These are phyloP conservation scores for Ichneumoninae sp. DNA, from an alignment of 2,888 invertebrate species.

Conservation along the genomic window DNA sequence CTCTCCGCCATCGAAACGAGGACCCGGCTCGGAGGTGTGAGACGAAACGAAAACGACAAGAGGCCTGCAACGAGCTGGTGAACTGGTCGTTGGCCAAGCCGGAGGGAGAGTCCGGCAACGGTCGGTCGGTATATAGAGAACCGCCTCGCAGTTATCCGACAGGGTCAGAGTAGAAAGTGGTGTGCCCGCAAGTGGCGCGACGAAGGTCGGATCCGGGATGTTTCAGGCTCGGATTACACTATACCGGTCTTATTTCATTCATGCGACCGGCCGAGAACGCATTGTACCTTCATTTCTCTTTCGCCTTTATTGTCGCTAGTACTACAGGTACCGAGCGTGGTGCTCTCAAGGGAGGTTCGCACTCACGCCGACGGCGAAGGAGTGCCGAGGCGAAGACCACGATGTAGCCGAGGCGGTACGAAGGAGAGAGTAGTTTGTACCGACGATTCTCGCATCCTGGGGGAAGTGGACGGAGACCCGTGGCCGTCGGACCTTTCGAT, in stretches of 20 bases:
- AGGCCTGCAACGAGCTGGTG: slow-evolving; percentile 58
- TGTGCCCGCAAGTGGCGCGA: slow-evolving; percentile 76
- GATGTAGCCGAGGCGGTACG: slow-evolving; percentile 27
- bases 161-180: slow-evolving; percentile 84
- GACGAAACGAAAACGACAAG: slow-evolving; percentile 82
- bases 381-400: background rate
- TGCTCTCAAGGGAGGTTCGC: slow-evolving; percentile 24
- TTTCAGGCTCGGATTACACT: slow-evolving; percentile 65
- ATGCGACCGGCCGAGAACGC: slow-evolving; percentile 66
- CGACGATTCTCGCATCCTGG: slow-evolving; percentile 1
- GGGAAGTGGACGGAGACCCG: slow-evolving; percentile 22
- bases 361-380: background rate
- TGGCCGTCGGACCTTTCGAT: slow-evolving; percentile 3
- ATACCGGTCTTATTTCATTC: slow-evolving; percentile 81
- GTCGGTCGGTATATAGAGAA: slow-evolving; percentile 36
- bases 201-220: slow-evolving; percentile 84
- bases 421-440: slow-evolving; percentile 51
- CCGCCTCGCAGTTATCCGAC: slow-evolving; percentile 58
- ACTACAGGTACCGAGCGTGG: background rate
- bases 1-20: background rate
- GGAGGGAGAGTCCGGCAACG: slow-evolving; percentile 69
- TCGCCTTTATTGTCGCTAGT: slow-evolving; percentile 46
- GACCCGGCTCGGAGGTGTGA: slow-evolving; percentile 57
- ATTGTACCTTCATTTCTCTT: slow-evolving; percentile 29
- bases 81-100: slow-evolving; percentile 62